Base-by-base conservation (phyloP, 2,888 invertebrate species). In the Cremastobaeus sp. region DNA sequence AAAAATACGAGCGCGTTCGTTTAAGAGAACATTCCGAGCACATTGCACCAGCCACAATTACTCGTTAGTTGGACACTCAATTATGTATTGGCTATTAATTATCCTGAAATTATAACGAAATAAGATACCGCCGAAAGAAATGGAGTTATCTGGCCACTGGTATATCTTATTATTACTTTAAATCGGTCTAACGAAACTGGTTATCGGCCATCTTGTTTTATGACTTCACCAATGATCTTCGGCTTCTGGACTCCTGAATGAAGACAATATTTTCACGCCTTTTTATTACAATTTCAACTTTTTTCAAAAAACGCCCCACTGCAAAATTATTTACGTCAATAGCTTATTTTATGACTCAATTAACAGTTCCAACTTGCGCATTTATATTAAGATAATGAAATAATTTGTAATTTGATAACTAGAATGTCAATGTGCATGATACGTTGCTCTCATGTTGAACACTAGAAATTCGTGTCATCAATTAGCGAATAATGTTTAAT, bases 41-140 rank as follows among this genome's bases (percentile, higher is more conserved):
- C 68, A 64, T 71, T 68, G 73, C 66, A 57, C 64, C 69, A 45
- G 65, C 65, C 70, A 66, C 70, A 70, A 76, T 76, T 76, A 74
- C 71, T 72, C 60, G 64, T 72, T 69, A 35, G 54, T 47, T 39
- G 70, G 76, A 74, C 74, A 76, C 76, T 76, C 77, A 76, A 79
- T 80, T 79, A 79, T 76, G 71, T 74, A 78, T 77, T 52, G 78
- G 71, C 78, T 76, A 81, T 82, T 78, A 82, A 82, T 82, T 82
- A 80, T 80, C 77, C 55, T 69, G 75, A 78, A 80, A 81, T 78
- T 77, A 68, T 73, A 68, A 66, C 71, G 50, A 70, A 77, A 75
- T 75, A 59, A 77, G 70, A 72, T 72, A 57, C 48, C 70, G 74
- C 59, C 52, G 57, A 70, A 71, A 71, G 75, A 71, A 75, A 75